These are phyloP conservation scores for Rhea americana DNA, from an alignment of 2,113 vertebrate genomes.

Conservation along the genomic window DNA sequence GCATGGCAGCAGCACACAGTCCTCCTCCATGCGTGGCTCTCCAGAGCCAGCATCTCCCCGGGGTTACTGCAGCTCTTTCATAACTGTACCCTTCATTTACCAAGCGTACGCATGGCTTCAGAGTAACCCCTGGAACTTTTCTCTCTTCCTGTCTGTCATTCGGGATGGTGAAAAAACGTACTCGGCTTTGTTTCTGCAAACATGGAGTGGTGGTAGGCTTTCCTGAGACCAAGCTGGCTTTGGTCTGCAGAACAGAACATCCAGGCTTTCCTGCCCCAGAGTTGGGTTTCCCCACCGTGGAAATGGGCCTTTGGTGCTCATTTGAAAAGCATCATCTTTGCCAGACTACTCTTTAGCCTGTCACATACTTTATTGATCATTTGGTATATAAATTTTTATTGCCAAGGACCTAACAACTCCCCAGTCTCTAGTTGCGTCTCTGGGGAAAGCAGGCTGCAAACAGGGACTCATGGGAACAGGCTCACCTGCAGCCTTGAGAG, in stretches of 20 bases:
- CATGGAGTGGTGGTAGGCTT: neutral
- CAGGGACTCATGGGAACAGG: too few species aligned
- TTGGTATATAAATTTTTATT: neutral
- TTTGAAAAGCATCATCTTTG: neutral
- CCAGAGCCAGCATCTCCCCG: rapidly evolving
- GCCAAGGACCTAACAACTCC: too few species aligned
- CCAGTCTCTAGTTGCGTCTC: too few species aligned
- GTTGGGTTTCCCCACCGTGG: neutral
- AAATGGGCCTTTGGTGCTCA: neutral
- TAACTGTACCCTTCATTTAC: neutral
- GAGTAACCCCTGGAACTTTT: neutral
- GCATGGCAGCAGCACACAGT: neutral
- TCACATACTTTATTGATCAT: neutral
- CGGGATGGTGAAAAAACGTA: neutral
- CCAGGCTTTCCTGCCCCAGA: neutral
- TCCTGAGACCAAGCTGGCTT: neutral
- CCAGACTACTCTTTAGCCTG: neutral
- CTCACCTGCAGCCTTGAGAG: too few species aligned
- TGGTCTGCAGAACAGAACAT: neutral
- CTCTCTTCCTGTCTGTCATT: rapidly evolving
- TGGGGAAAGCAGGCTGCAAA: too few species aligned
- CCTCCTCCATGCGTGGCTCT: neutral
- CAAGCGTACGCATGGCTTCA: neutral
- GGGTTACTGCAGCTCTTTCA: neutral
- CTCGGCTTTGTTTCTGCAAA: neutral